These are phyloP conservation scores for Anguilla megastoma DNA, from an alignment of 2,797 vertebrate species.

Conservation along the genomic window DNA sequence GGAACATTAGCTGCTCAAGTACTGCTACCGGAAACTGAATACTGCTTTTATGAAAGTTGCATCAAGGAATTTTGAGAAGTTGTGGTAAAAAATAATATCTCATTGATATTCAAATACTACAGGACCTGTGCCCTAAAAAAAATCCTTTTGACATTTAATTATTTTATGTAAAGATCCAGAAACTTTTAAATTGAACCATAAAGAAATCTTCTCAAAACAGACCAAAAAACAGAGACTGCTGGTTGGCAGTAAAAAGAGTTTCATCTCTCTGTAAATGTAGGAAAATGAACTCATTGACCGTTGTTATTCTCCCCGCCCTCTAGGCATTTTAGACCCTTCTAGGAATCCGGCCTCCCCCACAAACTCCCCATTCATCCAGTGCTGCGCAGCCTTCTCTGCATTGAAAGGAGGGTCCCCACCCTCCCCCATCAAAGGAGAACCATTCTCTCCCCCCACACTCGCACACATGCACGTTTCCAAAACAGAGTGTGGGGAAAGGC, in stretches of 20 bases:
- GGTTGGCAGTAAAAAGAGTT: not conserved
- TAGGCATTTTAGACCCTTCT: not conserved
- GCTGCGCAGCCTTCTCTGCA: not conserved
- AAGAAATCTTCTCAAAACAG: not conserved
- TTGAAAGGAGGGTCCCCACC: not conserved
- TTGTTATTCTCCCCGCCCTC: not conserved
- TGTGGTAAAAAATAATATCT: not conserved
- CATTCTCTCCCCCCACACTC: not conserved
- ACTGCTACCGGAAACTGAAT: not conserved
- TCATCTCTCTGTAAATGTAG: not conserved
- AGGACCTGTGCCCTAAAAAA: not conserved
- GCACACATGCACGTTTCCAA: not conserved
- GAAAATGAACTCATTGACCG: constrained; percentile 7
- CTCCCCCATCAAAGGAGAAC: not conserved
- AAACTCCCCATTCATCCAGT: not conserved
- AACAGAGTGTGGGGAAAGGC: not conserved
- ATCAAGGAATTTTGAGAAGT: not conserved
- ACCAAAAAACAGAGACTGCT: not conserved
- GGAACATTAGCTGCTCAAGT: not conserved
- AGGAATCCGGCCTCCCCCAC: not conserved
- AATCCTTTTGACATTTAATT: not conserved
- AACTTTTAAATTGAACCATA: not conserved
- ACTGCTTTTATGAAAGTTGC: not conserved
- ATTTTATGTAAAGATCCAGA: not conserved
- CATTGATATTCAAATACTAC: not conserved